phyloP scores from a whole-genome alignment of 2,113 vertebrate genomes.

The Grallaria varia region DNA sequence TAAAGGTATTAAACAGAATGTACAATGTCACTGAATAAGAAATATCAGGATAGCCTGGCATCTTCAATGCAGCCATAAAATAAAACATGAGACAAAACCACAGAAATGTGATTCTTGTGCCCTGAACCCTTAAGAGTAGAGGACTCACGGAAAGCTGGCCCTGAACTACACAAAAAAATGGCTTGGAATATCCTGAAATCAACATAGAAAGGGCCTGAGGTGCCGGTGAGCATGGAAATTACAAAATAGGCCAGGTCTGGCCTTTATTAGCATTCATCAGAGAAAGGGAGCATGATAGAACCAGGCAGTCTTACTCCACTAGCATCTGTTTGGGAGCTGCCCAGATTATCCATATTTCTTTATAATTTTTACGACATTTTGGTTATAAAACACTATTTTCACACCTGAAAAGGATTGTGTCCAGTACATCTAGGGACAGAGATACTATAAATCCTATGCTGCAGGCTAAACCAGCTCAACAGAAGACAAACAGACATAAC shows the following conservation, averaged over 20 bases:
- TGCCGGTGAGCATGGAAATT: neutral
- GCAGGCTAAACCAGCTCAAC: neutral
- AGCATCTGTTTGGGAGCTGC: neutral
- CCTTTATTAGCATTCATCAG: neutral
- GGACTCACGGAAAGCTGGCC: neutral
- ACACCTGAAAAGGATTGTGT: neutral
- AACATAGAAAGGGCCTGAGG: neutral
- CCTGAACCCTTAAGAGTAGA: neutral
- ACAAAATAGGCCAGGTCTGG: neutral
- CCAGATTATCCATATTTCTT: neutral
- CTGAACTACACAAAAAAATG: neutral
- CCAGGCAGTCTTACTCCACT: neutral
- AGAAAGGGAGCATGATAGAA: neutral
- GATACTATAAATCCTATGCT: neutral
- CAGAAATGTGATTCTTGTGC: neutral
- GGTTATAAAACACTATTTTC: neutral
- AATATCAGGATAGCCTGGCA: neutral
- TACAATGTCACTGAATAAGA: neutral
- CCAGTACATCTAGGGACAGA: neutral
- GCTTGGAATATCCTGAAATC: neutral
- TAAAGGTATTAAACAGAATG: neutral
- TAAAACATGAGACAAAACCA: neutral
- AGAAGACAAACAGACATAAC: neutral
- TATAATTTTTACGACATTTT: neutral
- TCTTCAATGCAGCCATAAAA: neutral